These are phyloP conservation scores for Peromyscus leucopus DNA, from an alignment of 2,113 vertebrate genomes.

Conservation along the genomic window DNA sequence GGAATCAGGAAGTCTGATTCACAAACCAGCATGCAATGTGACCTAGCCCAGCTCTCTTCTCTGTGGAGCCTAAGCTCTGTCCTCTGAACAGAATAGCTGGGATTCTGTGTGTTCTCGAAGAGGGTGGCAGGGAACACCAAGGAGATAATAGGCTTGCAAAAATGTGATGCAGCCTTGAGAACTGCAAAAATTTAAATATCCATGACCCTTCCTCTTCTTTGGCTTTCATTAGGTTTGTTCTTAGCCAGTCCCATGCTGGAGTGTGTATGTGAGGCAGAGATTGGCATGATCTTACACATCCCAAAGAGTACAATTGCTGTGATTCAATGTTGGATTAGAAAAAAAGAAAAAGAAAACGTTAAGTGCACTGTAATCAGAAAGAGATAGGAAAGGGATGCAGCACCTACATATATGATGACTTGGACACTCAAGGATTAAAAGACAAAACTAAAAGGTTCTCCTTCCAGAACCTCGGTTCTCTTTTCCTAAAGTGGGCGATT, in stretches of 20 bases:
- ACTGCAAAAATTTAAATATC: neutral
- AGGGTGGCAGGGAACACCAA: neutral
- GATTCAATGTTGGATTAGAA: neutral
- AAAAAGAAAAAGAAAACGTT: neutral
- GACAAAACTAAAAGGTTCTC: neutral
- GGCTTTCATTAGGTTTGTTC: slow-evolving; percentile 45
- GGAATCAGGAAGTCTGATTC: neutral
- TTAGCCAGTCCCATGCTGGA: neutral
- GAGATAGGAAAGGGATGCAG: neutral
- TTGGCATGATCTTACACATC: slow-evolving; percentile 6
- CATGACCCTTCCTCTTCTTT: slow-evolving; percentile 15
- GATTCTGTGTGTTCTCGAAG: neutral
- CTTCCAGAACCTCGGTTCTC: neutral
- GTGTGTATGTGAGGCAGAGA: neutral
- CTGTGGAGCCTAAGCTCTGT: neutral
- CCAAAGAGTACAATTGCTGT: neutral
- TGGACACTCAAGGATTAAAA: too few relatives aligned
- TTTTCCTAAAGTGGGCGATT: neutral
- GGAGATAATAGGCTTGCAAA: neutral
- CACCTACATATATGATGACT: too few relatives aligned
- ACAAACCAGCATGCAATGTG: neutral
- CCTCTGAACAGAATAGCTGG: neutral
- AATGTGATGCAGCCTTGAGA: neutral
- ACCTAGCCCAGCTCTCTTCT: neutral
- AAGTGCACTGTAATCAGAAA: neutral